Conservation (phyloP, 2,888 invertebrate species). For the Mythimna lalbum region DNA sequence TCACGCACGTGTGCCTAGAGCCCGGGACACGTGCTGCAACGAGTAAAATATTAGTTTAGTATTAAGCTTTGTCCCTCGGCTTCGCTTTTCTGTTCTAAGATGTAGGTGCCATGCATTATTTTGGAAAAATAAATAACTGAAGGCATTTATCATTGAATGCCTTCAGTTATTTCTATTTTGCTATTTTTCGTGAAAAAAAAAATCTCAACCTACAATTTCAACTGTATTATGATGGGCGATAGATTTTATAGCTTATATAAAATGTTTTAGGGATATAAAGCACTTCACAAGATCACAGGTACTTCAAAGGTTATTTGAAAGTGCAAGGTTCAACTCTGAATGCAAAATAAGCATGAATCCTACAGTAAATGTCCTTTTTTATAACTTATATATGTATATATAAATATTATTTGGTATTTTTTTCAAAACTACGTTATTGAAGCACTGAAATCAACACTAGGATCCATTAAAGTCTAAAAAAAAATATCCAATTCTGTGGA, state of each 20-base stretch:
- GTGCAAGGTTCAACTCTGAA: conserved; percentile 14
- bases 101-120: no score
- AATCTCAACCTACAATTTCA: not conserved
- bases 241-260: conserved; percentile 13
- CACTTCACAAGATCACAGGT: not conserved
- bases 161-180: no score
- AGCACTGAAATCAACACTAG: no score
- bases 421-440: no score
- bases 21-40: no score
- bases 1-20: no score
- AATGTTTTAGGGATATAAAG: conserved; percentile 18
- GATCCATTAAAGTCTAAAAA: not conserved
- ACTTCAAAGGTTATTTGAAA: conserved; percentile 16
- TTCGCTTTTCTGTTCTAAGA: no score
- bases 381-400: no score
- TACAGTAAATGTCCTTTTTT: not conserved
- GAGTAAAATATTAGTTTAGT: not conserved
- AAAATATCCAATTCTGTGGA: not conserved
- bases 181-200: not conserved
- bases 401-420: not conserved
- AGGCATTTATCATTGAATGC: no score
- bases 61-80: no score
- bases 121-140: no score
- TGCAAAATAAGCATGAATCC: not conserved
- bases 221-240: not conserved